A percentile compares a stretch with the other conserved stretches of the same genome.
Evolutionary conservation across 2,113 vertebrate genomes (phyloP).

Genomic region (Chloebia gouldiae): DNA sequence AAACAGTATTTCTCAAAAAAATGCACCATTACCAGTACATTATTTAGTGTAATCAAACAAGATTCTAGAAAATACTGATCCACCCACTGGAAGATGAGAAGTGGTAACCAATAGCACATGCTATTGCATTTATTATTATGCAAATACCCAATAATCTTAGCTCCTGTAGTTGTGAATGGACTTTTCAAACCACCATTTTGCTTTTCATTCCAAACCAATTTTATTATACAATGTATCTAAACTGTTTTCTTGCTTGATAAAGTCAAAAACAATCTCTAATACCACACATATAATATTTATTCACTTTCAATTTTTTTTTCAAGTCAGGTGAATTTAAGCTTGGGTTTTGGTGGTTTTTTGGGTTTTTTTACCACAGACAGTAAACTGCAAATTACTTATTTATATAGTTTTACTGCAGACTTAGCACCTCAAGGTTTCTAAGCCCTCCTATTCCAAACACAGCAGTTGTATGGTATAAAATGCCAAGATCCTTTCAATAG

Average conservation of each 20-base stretch:
- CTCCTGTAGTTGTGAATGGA: not conserved
- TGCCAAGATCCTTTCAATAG: not conserved
- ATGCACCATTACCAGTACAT: not conserved
- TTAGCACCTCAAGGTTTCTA: not conserved
- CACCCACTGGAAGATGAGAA: not conserved
- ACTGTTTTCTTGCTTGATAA: not conserved
- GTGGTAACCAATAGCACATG: rapidly evolving
- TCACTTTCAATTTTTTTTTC: not conserved
- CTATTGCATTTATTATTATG: not conserved
- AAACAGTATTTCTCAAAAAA: not conserved
- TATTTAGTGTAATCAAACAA: not conserved
- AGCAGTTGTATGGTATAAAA: not conserved
- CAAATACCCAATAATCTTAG: not conserved
- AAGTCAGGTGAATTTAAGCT: not conserved
- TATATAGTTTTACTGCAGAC: not conserved
- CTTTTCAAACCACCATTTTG: not conserved
- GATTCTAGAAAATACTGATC: not conserved
- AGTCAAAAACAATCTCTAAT: not conserved
- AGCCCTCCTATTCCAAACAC: not conserved
- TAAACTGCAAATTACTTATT: not conserved
- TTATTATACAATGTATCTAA: not conserved
- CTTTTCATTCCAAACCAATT: not conserved
- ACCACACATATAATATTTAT: not conserved
- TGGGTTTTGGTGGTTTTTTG: not conserved
- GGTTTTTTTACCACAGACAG: not conserved